phyloP scores from a whole-genome alignment of 2,888 invertebrate genomes.

The Merodon equestris region DNA sequence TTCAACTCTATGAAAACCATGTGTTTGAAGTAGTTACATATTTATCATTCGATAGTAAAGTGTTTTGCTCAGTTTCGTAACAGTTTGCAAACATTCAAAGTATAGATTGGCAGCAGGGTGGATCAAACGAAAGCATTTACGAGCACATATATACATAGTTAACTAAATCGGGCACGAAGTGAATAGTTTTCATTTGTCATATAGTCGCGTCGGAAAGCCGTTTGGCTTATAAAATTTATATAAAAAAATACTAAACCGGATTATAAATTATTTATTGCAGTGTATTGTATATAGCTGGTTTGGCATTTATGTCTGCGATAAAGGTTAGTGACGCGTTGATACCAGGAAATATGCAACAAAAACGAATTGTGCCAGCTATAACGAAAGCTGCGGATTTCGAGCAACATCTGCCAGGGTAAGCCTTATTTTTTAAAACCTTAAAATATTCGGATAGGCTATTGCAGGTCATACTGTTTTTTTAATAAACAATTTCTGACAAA shows the following conservation, averaged over 20 bases:
- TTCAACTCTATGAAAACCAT: constrained; percentile 24
- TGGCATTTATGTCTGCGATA: constrained; percentile 31
- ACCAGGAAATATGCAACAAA: constrained; percentile 73
- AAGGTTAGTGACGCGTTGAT: constrained; percentile 16
- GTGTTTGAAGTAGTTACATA: constrained; percentile 46
- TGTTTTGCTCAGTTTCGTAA: constrained; percentile 24
- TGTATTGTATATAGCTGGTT: constrained; percentile 25
- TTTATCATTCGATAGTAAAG: constrained; percentile 58
- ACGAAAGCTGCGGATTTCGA: constrained; percentile 74
- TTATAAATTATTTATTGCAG: constrained; percentile 34
- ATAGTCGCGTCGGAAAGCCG: constrained; percentile 38
- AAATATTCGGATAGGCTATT: too few species aligned
- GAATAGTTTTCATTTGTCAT: constrained; percentile 50
- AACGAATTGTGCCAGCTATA: constrained; percentile 73
- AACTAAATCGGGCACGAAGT: constrained; percentile 20
- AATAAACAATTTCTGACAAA: too few species aligned
- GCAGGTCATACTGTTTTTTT: too few species aligned
- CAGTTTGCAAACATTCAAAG: constrained; percentile 27
- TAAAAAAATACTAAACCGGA: constrained; percentile 25
- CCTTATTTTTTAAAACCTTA: constrained; percentile 28
- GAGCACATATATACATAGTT: constrained; percentile 46
- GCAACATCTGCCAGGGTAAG: constrained; percentile 75
- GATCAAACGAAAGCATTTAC: constrained; percentile 22
- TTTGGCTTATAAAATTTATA: constrained; percentile 40
- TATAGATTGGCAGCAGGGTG: background rate